A percentile compares a stretch with the other conserved stretches of the same genome.
phyloP scores from a whole-genome alignment of 2,888 invertebrate genomes.

The Esperia sulphurella region DNA sequence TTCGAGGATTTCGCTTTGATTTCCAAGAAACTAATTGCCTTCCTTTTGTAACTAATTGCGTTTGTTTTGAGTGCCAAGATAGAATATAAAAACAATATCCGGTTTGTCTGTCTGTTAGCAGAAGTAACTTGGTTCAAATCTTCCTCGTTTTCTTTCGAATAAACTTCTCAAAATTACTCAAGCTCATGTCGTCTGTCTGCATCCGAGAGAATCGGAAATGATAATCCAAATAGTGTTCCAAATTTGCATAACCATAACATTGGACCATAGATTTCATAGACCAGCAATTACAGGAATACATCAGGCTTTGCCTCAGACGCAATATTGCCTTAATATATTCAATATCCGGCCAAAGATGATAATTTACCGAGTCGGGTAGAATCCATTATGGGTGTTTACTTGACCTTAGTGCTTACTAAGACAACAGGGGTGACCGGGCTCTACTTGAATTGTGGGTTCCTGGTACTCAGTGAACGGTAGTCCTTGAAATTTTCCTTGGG shows the following conservation, averaged over 20 bases:
- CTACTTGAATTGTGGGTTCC: slow-evolving; percentile 28
- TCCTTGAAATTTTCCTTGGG: slow-evolving; percentile 19
- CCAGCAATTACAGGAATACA: slow-evolving; percentile 61
- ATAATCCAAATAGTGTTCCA: slow-evolving; percentile 16
- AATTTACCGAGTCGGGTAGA: slow-evolving; percentile 69
- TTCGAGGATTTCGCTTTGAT: slow-evolving; percentile 59
- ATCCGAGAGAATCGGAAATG: too few relatives aligned
- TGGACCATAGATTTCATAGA: slow-evolving; percentile 29
- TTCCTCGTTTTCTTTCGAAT: too few relatives aligned
- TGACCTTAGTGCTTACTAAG: slow-evolving; percentile 80
- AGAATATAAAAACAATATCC: too few relatives aligned
- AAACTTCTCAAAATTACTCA: too few relatives aligned
- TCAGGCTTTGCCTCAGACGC: slow-evolving; percentile 50
- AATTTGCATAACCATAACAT: slow-evolving; percentile 45
- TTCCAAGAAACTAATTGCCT: slow-evolving; percentile 66
- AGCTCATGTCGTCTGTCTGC: too few relatives aligned
- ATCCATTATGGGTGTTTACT: slow-evolving; percentile 80
- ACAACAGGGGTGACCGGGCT: slow-evolving; percentile 72
- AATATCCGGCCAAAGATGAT: slow-evolving; percentile 74
- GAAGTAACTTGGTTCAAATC: too few relatives aligned
- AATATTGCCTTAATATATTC: slow-evolving; percentile 75
- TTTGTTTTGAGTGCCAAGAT: slow-evolving; percentile 15
- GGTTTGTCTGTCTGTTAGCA: too few relatives aligned
- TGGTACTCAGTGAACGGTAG: slow-evolving; percentile 29
- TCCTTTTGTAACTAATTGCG: slow-evolving; percentile 55